Base-by-base conservation (phyloP, 1,140 invertebrate species). In the Caenorhabditis brenneri region DNA sequence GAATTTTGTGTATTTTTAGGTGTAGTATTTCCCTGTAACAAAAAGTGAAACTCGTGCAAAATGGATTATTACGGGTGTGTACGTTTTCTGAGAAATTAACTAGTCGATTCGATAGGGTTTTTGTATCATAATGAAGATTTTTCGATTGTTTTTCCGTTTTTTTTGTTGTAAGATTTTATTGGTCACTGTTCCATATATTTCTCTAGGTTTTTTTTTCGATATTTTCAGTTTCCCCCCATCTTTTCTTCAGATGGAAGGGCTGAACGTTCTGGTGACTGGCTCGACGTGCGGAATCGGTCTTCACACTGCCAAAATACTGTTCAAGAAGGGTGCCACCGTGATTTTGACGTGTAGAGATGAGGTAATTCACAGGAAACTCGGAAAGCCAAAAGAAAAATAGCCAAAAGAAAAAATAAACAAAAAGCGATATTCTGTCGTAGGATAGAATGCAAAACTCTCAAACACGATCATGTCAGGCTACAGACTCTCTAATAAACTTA, bases 271-370 rank as follows among this genome's bases (percentile, higher is more conserved):
- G 33, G 51, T 80, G 19, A 80, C 79, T 16, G 79, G 79, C 22
- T 51, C 79, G 22, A 53, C 79, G 0, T 80, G 79, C 15, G 79
- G 79, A 5, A 22, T 80, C 29, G 79, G 79, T 29, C 79, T 80
- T 33, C 79, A 80, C 36, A 53, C 51, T 24, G 79, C 79, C 19
- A 80, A 80, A 58, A 39, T 55, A 22, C 19, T 55, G 3, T 80
- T 80, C 36, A 51, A 58, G 53, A 58, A 80, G 19, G 79, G 51
- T 31, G 79, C 79, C 2, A 80, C 19, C 9, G 79, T 80, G 48
- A 80, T 80, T 51, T 53, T 80, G 48, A 58, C 79, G 16, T 80
- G 79, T 24, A 80, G 79, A 53, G 79, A 80, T 80, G 79, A 80
- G 33, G 79, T 79, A 33, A n/a, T n/a, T n/a, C n/a, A n/a, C n/a